Evolutionary conservation across 2,797 vertebrate species (phyloP).

Genomic region (Sciaenops ocellatus): DNA sequence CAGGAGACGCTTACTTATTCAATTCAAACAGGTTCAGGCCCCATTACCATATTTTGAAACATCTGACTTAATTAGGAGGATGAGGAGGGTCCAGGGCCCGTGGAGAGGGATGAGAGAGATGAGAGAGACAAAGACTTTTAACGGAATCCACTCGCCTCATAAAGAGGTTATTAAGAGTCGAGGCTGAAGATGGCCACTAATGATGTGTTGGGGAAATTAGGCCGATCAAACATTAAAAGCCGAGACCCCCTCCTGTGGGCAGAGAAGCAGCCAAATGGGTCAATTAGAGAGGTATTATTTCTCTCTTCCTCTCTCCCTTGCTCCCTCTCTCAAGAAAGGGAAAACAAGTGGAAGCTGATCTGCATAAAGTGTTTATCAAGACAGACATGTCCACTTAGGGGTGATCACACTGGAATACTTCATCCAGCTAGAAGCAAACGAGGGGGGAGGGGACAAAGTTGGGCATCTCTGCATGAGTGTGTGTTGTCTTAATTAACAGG

Average conservation of each 20-base stretch:
- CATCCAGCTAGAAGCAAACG: slow-evolving; percentile 81
- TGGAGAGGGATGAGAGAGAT: slow-evolving; percentile 85
- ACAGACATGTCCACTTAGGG: slow-evolving; percentile 90
- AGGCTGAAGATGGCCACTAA: slow-evolving; percentile 93
- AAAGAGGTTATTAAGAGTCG: slow-evolving; percentile 99
- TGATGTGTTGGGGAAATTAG: slow-evolving; percentile 99
- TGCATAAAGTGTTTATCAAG: slow-evolving; percentile 92
- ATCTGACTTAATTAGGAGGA: slow-evolving; percentile 99
- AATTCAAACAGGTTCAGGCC: slow-evolving; percentile 88
- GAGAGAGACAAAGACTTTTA: slow-evolving; percentile 91
- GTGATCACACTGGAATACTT: slow-evolving; percentile 87
- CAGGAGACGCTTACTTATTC: slow-evolving; percentile 89
- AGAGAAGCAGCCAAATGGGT: slow-evolving; percentile 99
- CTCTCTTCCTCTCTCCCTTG: slow-evolving; percentile 66
- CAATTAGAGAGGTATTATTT: slow-evolving; percentile 99
- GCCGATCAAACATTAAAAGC: slow-evolving; percentile 99
- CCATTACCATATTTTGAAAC: slow-evolving; percentile 99
- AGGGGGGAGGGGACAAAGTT: slow-evolving; percentile 56
- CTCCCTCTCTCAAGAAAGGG: slow-evolving; percentile 85
- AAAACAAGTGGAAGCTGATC: slow-evolving; percentile 89
- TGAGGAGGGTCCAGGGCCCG: slow-evolving; percentile 92
- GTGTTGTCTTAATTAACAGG: slow-evolving; percentile 65
- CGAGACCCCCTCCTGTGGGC: slow-evolving; percentile 96
- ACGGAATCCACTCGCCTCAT: slow-evolving; percentile 94
- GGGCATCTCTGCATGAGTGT: slow-evolving; percentile 27